Base-by-base conservation (phyloP, 2,113 vertebrate species). In the Eretmodus cyanostictus region DNA sequence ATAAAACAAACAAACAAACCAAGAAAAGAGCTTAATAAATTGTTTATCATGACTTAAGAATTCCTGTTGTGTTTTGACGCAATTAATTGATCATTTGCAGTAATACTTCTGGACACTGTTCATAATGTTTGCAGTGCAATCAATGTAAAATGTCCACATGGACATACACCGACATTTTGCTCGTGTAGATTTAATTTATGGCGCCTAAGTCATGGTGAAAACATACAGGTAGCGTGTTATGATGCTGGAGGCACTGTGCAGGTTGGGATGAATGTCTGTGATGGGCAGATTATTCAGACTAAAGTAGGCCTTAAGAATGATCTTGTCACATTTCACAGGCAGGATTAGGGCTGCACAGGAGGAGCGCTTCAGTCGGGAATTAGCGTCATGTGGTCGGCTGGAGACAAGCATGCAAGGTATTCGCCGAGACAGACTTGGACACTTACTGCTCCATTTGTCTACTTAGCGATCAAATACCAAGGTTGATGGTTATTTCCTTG, bases 241-340 rank as follows among this genome's bases (percentile, higher is more conserved):
- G 95, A 93, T 86, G 88, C 80, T 82, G 86, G 91, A 84, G 81
- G 92, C 87, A 84, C 91, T 89, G 94, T 87, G 93, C 86, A 78
- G 94, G 93, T 93, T 84, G 84, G 95, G 94, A 96, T 96, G 93
- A 96, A 86, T 91, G 95, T 94, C 95, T 93, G 89, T 94, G 95
- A 96, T 94, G 92, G 94, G 95, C 95, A 96, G 93, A 96, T 96
- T 91, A 95, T 94, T 95, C 94, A 82, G 87, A 89, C 94, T 95
- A 93, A 95, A 95, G 93, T 86, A 89, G 94, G 93, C 94, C 92
- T 92, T 94, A 94, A 96, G 95, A 96, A 96, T 96, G 95, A 95
- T 96, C 91, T 95, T 95, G 94, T 94, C 94, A 94, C 95, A 95
- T 95, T 95, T 96, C 95, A 91, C 94, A 92, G 89, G 86, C 86